Percentiles rank a stretch among this genome's conserved stretches.
Conservation (phyloP, 2,888 invertebrate genomes). For the Drosophila picticornis region DNA sequence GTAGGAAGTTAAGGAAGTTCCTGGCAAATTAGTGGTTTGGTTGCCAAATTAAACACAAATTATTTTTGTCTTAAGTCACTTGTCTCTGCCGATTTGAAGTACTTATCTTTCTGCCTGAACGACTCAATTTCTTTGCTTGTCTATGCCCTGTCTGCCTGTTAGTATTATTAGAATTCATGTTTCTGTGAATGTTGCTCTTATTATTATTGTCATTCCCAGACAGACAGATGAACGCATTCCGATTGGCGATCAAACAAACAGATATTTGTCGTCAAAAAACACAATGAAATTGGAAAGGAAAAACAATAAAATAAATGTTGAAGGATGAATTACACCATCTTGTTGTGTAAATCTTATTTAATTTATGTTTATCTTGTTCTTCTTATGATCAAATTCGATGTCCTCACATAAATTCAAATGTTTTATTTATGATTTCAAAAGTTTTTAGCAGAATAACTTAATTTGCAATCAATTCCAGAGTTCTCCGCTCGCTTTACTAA, state of each 20-base stretch:
- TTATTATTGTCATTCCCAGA: conserved; percentile 38
- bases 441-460: neutral
- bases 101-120: conserved; percentile 46
- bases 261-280: conserved; percentile 45
- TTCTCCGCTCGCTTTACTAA: neutral
- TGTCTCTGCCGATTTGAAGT: conserved; percentile 16
- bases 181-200: conserved; percentile 17
- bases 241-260: conserved; percentile 29
- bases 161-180: conserved; percentile 39
- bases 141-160: conserved; percentile 13
- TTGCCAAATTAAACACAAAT: neutral
- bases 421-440: neutral
- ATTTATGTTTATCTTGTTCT: neutral
- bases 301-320: neutral
- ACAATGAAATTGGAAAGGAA: conserved; percentile 12
- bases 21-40: neutral
- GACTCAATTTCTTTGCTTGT: conserved; percentile 36
- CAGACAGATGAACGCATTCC: conserved; percentile 13
- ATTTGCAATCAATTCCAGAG: neutral
- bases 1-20: neutral
- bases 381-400: neutral
- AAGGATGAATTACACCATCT: conserved; percentile 5
- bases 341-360: neutral
- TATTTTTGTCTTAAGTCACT: neutral
- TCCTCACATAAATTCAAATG: neutral